These are phyloP conservation scores for Lophotis ruficrista DNA, from an alignment of 2,113 vertebrate genomes.

Conservation along the genomic window DNA sequence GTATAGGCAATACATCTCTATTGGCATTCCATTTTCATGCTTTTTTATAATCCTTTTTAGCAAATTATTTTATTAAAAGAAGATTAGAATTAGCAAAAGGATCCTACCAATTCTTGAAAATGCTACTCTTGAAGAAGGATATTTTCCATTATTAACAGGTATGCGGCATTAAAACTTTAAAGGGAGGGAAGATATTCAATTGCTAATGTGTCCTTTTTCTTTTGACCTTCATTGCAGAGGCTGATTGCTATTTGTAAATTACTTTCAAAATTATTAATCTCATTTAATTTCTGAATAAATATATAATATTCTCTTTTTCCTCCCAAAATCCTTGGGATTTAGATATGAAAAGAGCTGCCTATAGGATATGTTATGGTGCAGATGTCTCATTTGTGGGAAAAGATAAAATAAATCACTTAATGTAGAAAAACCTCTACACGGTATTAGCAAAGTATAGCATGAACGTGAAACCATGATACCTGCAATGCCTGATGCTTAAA, in stretches of 20 bases:
- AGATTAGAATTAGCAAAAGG: conserved; percentile 62
- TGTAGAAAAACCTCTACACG: neutral
- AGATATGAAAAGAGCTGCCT: neutral
- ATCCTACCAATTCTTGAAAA: conserved; percentile 65
- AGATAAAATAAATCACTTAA: neutral
- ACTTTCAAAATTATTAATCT: conserved; percentile 55
- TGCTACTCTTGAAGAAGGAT: conserved; percentile 62
- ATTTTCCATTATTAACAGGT: conserved; percentile 67
- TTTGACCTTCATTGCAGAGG: conserved; percentile 53
- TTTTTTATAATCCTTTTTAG: conserved; percentile 63
- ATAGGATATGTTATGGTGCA: neutral
- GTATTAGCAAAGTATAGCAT: neutral
- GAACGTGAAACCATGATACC: neutral
- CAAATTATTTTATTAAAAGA: conserved; percentile 75
- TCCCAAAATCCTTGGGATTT: neutral
- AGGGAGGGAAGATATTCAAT: conserved; percentile 50
- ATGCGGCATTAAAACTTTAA: conserved; percentile 60
- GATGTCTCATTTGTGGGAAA: neutral
- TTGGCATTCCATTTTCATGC: conserved; percentile 61
- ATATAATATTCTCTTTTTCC: neutral
- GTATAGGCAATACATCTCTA: conserved; percentile 63
- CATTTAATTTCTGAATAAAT: conserved; percentile 54
- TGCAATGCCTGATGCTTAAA: neutral
- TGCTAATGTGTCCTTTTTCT: conserved; percentile 69
- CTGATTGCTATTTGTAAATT: conserved; percentile 63